Evolutionary conservation across 2,797 vertebrate species (phyloP).

Genomic region (Rhinichthys osculus): DNA sequence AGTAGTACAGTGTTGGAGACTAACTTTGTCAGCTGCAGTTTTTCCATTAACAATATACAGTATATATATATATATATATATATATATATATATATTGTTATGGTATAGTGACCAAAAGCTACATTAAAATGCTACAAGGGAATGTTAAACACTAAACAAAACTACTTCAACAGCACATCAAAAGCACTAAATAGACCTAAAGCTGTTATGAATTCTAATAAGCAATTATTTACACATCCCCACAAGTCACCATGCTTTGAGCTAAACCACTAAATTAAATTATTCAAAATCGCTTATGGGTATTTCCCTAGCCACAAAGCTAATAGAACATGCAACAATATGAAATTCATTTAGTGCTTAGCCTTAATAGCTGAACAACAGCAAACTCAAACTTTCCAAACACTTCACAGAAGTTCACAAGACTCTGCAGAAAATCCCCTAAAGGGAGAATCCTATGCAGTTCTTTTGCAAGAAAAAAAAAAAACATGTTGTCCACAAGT

Average conservation of each 20-base stretch:
- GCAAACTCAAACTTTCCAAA: background rate
- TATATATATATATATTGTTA: no score
- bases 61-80: no score
- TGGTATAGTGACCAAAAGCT: background rate
- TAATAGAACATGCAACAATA: background rate
- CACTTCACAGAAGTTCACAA: background rate
- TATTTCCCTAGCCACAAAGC: background rate
- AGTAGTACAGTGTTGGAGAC: background rate
- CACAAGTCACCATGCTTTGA: constrained; percentile 8
- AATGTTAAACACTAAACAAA: background rate
- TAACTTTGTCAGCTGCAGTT: background rate
- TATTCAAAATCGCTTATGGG: background rate
- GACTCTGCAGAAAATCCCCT: no score
- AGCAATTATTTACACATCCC: constrained; percentile 12
- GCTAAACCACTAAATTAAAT: background rate
- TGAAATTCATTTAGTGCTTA: background rate
- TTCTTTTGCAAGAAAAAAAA: background rate
- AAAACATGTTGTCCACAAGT: background rate
- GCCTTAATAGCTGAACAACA: background rate
- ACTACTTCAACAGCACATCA: background rate
- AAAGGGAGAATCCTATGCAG: background rate
- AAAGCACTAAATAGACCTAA: background rate
- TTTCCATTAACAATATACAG: background rate
- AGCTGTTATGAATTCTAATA: background rate
- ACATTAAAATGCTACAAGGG: background rate